phyloP scores from a whole-genome alignment of 2,797 vertebrate genomes.

The Pangasius krempfi region DNA sequence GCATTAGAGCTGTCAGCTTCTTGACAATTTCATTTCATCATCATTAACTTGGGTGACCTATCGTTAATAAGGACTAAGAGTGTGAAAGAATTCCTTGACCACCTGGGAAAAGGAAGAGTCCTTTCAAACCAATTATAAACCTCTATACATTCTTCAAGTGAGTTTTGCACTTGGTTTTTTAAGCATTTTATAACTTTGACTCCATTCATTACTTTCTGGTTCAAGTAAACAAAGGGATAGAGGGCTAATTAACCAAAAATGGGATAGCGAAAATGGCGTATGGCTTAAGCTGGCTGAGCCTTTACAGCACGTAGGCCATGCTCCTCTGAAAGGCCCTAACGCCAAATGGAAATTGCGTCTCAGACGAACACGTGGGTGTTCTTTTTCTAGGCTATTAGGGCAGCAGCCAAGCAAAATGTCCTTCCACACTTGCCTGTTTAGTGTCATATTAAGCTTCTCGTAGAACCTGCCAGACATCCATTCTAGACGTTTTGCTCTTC shows the following conservation, averaged over 20 bases:
- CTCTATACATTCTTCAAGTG: too few relatives aligned
- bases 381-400: constrained; percentile 65
- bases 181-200: not conserved
- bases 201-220: not conserved
- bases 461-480: constrained; percentile 52
- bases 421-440: constrained; percentile 67
- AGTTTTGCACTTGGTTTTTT: not conserved
- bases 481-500: constrained; percentile 53
- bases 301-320: constrained; percentile 40
- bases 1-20: constrained; percentile 20
- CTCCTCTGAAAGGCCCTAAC: constrained; percentile 59
- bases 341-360: constrained; percentile 70
- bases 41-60: constrained; percentile 10
- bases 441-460: constrained; percentile 63
- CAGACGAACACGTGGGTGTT: constrained; percentile 65
- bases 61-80: constrained; percentile 6
- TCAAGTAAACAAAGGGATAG: not conserved
- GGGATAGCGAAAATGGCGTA: not conserved
- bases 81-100: constrained; percentile 7
- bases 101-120: not conserved
- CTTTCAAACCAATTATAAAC: not conserved
- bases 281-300: constrained; percentile 7
- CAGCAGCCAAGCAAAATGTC: constrained; percentile 68
- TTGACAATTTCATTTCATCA: constrained; percentile 30
- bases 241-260: constrained; percentile 20